Evolutionary conservation across 2,888 invertebrate species (phyloP), one percentile per base, ranked within the genome.

Genomic region (Erebia aethiops): DNA sequence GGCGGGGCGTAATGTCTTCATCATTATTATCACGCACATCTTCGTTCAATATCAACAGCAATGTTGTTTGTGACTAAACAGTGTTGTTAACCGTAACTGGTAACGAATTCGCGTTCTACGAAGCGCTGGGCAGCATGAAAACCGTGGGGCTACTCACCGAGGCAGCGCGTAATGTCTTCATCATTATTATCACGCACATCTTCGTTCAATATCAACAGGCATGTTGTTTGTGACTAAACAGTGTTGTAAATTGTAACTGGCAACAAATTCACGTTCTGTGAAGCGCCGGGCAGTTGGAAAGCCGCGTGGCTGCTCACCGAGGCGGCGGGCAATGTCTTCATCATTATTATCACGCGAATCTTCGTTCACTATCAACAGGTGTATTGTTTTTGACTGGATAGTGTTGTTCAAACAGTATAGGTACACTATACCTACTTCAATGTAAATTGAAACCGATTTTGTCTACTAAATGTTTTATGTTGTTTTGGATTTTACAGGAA

Each of bases 81-180:
- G 87, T 86, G 86, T 1, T 69, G 87, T n/a, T 87, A 66, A 85
- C 83, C 0, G 81, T 98, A 65, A 98, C 98, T 1, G 98, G 98
- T 2, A 93, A 98, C 71, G 96, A 97, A 82, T 98, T 98, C 84
- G 96, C 98, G 0, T 98, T 97, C 86, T 96, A 97, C 11, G 97
- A 97, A 94, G 96, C 98, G 0, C 97, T 98, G 0, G 87, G 92
- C n/a, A 96, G 95, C 68, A 98, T 98, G 98, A 98, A 98, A 84
- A 96, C 98, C 1, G 94, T 95, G 18, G 98, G 97, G 97, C 90
- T 97, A 62, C 84, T 98, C 73, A 98, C 97, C 0, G 96, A 96
- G 13, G 97, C 98, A 0, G 92, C 97, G 78, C 98, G 98, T 54
- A 98, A 98, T 87, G 86, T 98, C 7, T 94, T 98, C 71, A 98